These are phyloP conservation scores for Trichonephila clavata DNA, from an alignment of 1,140 invertebrate genomes.

Conservation along the genomic window DNA sequence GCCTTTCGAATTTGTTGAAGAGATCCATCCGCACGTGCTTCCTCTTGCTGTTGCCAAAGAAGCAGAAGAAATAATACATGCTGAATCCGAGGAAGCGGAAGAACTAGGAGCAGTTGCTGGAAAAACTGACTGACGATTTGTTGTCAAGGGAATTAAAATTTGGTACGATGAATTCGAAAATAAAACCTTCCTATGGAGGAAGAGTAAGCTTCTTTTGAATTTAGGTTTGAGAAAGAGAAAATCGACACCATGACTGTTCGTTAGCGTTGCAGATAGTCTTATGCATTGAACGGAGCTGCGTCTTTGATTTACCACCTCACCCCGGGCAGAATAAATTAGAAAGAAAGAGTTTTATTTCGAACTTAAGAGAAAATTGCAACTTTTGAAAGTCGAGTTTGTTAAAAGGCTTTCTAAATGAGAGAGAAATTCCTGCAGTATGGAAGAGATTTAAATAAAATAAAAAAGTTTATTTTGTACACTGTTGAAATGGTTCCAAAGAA, in stretches of 20 bases:
- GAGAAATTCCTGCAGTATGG: neutral
- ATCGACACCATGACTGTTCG: slow-evolving; percentile 9
- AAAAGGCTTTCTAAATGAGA: neutral
- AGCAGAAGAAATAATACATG: slow-evolving; percentile 43
- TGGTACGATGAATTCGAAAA: neutral
- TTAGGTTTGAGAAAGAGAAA: neutral
- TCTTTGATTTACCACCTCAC: neutral
- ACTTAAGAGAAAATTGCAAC: slow-evolving; percentile 11
- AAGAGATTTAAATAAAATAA: neutral
- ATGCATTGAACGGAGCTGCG: neutral
- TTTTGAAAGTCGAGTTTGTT: neutral
- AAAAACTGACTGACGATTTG: slow-evolving; percentile 26
- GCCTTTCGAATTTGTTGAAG: slow-evolving; percentile 43
- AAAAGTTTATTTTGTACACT: neutral
- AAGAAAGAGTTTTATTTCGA: neutral
- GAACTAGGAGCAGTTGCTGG: neutral
- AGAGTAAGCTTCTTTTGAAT: neutral
- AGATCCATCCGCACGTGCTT: slow-evolving; percentile 51
- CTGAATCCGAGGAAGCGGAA: neutral
- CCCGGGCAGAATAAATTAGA: neutral
- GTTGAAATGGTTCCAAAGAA: neutral
- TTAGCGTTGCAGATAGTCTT: neutral
- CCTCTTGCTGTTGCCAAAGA: neutral
- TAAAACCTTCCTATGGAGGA: neutral
- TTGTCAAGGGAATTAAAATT: slow-evolving; percentile 28